Conservation (phyloP, 2,888 invertebrate species). For the Tricholauxania praeusta region DNA sequence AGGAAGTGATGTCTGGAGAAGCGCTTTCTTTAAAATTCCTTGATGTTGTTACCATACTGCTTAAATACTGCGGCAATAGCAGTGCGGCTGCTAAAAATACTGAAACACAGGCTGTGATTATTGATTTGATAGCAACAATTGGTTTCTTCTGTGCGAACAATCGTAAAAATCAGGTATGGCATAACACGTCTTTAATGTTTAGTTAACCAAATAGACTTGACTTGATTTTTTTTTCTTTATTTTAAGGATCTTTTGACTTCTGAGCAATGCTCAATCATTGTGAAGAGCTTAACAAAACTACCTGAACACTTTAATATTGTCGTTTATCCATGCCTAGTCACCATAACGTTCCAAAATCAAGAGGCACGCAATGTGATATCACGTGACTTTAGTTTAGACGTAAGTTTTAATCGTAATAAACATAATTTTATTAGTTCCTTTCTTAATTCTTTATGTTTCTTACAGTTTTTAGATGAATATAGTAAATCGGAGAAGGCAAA, state of each 20-base stretch:
- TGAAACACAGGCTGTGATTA: constrained; percentile 66
- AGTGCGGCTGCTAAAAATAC: constrained; percentile 57
- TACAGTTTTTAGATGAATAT: constrained; percentile 66
- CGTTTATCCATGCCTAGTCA: constrained; percentile 67
- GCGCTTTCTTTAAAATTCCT: constrained; percentile 63
- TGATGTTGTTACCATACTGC: constrained; percentile 65
- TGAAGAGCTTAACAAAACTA: constrained; percentile 66
- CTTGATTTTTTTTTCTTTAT: constrained; percentile 27
- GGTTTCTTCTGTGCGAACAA: constrained; percentile 67
- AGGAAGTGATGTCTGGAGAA: constrained; percentile 66
- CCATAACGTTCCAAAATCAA: constrained; percentile 64
- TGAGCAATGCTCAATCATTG: constrained; percentile 65
- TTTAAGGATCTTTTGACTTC: constrained; percentile 63
- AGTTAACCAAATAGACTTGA: background rate
- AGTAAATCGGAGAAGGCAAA: constrained; percentile 65
- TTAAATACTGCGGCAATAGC: constrained; percentile 62
- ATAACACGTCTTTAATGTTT: background rate
- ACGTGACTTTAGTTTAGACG: constrained; percentile 66
- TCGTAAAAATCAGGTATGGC: constrained; percentile 63
- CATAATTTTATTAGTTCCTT: background rate
- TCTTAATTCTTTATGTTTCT: background rate
- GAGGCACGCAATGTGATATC: constrained; percentile 64
- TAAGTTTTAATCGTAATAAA: constrained; percentile 50
- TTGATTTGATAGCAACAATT: constrained; percentile 67
- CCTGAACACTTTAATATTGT: constrained; percentile 65